Evolutionary conservation across 1,140 invertebrate species (phyloP).

Genomic region (Drosophila truncata): DNA sequence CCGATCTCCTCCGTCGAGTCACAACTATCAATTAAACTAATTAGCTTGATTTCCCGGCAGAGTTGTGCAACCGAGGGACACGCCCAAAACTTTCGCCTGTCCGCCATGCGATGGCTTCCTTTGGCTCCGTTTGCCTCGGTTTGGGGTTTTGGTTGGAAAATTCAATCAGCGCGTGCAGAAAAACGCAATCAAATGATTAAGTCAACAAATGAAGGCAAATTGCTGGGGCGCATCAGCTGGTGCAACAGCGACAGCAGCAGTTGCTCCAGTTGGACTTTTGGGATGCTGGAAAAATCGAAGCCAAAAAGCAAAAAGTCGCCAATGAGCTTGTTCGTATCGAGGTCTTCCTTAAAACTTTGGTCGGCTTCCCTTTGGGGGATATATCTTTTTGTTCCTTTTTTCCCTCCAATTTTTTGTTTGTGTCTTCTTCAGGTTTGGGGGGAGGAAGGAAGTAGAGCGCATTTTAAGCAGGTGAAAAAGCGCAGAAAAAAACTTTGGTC

Average conservation of each 20-base stretch:
- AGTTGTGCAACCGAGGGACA: constrained; percentile 21
- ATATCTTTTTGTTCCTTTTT: constrained; percentile 16
- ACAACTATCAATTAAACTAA: constrained; percentile 83
- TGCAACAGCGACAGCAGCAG: constrained; percentile 4
- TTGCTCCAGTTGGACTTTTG: constrained; percentile 25
- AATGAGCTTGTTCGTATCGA: constrained; percentile 34
- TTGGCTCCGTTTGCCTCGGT: constrained; percentile 6
- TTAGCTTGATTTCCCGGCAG: constrained; percentile 68
- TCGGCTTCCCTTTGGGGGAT: constrained; percentile 27
- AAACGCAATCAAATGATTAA: constrained; percentile 83
- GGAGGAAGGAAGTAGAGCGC: not conserved
- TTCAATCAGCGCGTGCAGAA: constrained; percentile 79
- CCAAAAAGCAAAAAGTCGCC: constrained; percentile 41
- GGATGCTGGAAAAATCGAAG: constrained; percentile 28
- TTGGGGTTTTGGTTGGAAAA: constrained; percentile 46
- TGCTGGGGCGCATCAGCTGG: constrained; percentile 55
- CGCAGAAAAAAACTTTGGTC: constrained; percentile 39
- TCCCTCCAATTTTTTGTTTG: constrained; percentile 5
- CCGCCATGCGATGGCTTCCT: not conserved
- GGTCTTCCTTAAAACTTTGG: constrained; percentile 51
- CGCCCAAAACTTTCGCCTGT: constrained; percentile 58
- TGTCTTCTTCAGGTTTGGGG: not conserved
- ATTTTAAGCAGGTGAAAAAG: constrained; percentile 59
- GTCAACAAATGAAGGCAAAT: constrained; percentile 81
- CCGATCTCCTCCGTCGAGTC: constrained; percentile 24